phyloP scores from a whole-genome alignment of 2,113 vertebrate species.

The Zingel zingel region DNA sequence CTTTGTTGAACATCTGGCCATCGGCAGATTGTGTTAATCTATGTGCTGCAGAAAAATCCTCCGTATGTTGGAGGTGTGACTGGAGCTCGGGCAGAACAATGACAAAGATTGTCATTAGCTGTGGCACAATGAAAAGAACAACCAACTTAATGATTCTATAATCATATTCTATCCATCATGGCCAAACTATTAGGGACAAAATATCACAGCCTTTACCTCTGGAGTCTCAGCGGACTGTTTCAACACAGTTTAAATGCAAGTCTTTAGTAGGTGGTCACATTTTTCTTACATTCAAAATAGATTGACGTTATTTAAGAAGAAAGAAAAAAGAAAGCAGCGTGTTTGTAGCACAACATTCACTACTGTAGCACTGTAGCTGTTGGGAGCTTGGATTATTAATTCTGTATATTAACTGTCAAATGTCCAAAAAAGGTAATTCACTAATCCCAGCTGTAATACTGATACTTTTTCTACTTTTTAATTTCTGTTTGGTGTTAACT shows the following conservation, averaged over 20 bases:
- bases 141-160: conserved; percentile 46
- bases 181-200: conserved; percentile 9
- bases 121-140: conserved; percentile 58
- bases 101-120: conserved; percentile 68
- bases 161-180: conserved; percentile 46
- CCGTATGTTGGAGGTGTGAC: conserved; percentile 67
- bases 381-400: neutral
- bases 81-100: conserved; percentile 58
- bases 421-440: neutral
- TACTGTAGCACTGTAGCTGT: neutral
- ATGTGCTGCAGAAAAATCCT: conserved; percentile 67
- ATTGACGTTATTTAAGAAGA: neutral
- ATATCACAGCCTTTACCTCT: neutral
- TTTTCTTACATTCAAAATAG: conserved; percentile 4
- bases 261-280: neutral
- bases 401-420: neutral
- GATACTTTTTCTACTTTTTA: neutral
- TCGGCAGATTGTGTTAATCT: conserved; percentile 80
- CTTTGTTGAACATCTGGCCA: conserved; percentile 80
- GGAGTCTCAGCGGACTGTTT: conserved; percentile 20
- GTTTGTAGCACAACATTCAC: too few species aligned
- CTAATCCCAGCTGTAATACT: neutral
- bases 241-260: neutral
- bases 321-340: neutral
- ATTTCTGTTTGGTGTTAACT: neutral